Percentiles rank a stretch among this genome's conserved stretches.
These are phyloP conservation scores for Colletes latitarsis DNA, from an alignment of 1,140 invertebrate genomes.

Conservation along the genomic window DNA sequence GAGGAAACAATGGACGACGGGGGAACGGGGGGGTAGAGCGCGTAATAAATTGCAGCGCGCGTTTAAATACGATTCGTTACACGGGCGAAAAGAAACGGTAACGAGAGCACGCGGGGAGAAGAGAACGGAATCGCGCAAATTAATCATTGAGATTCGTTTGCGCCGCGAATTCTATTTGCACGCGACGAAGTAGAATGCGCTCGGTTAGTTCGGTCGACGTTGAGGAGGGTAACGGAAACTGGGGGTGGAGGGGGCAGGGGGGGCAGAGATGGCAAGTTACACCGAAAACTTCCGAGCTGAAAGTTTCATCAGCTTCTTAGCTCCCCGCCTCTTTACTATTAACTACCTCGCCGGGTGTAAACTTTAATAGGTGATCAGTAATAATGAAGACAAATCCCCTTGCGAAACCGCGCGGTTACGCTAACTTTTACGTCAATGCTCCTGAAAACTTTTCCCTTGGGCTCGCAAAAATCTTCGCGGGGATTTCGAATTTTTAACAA, in stretches of 20 bases:
- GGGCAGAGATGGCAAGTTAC: conserved; percentile 32
- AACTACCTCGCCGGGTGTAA: conserved; percentile 45
- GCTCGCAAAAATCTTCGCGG: neutral
- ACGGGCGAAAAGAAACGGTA: neutral
- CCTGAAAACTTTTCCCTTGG: conserved; percentile 26
- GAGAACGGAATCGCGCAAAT: neutral
- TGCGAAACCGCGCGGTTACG: conserved; percentile 36
- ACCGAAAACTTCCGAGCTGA: conserved; percentile 45
- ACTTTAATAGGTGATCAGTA: conserved; percentile 62
- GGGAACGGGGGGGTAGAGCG: neutral
- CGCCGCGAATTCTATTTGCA: conserved; percentile 38
- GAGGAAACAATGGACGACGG: too few relatives aligned
- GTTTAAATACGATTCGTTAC: conserved; percentile 18
- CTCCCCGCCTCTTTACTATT: conserved; percentile 44
- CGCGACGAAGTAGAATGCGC: neutral
- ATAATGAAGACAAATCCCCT: conserved; percentile 56
- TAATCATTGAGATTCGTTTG: conserved; percentile 42
- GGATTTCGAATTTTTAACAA: conserved; percentile 24
- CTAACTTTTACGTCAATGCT: conserved; percentile 28
- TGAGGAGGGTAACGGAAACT: neutral
- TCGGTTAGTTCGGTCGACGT: neutral
- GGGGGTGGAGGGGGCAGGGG: too few relatives aligned
- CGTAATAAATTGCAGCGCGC: conserved; percentile 28
- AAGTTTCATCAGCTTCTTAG: conserved; percentile 51
- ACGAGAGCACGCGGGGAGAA: neutral